These are phyloP conservation scores for Lepidostoma basale DNA, from an alignment of 1,140 invertebrate species.

Conservation along the genomic window DNA sequence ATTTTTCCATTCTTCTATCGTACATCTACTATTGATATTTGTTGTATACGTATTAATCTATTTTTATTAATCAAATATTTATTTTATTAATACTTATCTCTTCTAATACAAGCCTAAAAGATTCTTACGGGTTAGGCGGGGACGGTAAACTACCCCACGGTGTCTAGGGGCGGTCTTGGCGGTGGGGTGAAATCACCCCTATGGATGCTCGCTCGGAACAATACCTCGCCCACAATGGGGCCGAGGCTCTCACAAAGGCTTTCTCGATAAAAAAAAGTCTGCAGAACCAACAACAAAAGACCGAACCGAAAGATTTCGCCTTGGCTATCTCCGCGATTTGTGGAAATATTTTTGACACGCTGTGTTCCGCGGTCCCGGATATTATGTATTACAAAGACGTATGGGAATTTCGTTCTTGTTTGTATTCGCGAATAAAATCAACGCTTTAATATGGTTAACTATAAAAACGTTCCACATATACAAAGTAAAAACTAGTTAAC, in stretches of 20 bases:
- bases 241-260: constrained; percentile 39
- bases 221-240: constrained; percentile 40
- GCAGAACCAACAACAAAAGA: constrained; percentile 43
- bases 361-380: no score
- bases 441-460: no score
- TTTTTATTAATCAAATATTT: not conserved
- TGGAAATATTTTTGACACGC: no score
- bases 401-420: no score
- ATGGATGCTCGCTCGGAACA: constrained; percentile 32
- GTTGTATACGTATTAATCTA: not conserved
- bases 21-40: not conserved
- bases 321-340: constrained; percentile 30
- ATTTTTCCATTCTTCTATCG: no score
- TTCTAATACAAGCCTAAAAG: not conserved
- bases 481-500: no score
- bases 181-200: not conserved
- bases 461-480: no score
- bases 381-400: no score
- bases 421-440: no score
- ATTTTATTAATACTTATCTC: not conserved
- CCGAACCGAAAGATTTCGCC: constrained; percentile 37
- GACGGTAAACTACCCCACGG: not conserved
- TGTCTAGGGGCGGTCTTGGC: not conserved
- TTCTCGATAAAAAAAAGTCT: constrained; percentile 40
- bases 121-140: not conserved